A percentile compares a stretch with the other conserved stretches of the same genome.
These are phyloP conservation scores for Theodoxus fluviatilis DNA, from an alignment of 2,888 invertebrate species.

Conservation along the genomic window DNA sequence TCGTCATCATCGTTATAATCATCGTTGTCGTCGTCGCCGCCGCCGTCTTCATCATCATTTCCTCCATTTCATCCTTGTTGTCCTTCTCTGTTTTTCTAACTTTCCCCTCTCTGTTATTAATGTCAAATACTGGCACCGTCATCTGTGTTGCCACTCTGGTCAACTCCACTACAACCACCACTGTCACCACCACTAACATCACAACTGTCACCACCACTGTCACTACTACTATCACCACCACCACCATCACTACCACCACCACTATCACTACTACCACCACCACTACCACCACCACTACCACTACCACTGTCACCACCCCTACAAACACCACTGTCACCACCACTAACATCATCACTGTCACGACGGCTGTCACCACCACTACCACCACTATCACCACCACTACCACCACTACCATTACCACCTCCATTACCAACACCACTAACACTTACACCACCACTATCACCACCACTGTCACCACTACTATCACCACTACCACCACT, in stretches of 20 bases:
- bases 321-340: neutral
- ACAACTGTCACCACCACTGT: neutral
- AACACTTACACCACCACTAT: too few relatives aligned
- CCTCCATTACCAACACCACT: too few relatives aligned
- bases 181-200: neutral
- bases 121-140: neutral
- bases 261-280: neutral
- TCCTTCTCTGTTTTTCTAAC: neutral
- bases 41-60: conserved; percentile 3
- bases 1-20: conserved; percentile 9
- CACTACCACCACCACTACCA: neutral
- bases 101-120: neutral
- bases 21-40: neutral
- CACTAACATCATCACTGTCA: too few relatives aligned
- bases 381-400: too few relatives aligned
- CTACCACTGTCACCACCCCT: neutral
- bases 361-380: too few relatives aligned
- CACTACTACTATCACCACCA: neutral
- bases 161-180: neutral
- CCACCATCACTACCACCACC: neutral
- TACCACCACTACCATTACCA: too few relatives aligned
- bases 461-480: too few relatives aligned
- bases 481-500: too few relatives aligned
- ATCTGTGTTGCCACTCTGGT: neutral
- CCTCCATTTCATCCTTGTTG: neutral